Evolutionary conservation across 2,797 vertebrate genomes (phyloP), one percentile per base, ranked within the genome.

Genomic region (Smutsia temminckii): DNA sequence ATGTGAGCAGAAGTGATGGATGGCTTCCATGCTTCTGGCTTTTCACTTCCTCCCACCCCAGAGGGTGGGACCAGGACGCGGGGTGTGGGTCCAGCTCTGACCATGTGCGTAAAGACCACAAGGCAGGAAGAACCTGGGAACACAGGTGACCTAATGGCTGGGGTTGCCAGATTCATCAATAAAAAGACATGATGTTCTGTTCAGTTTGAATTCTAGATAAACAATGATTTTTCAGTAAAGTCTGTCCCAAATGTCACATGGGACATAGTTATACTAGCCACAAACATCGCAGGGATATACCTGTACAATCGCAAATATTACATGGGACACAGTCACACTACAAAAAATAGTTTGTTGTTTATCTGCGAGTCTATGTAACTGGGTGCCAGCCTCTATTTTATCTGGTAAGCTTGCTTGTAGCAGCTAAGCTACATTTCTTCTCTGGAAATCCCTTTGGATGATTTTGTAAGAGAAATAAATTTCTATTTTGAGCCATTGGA

Each of bases 301-400:
- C 53, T 51, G 13, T 59, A 42, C 32, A 66, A 51, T 68, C 75
- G 78, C 42, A 89, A 55, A 46, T 77, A 66, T 83, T 91, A 86
- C 23, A 46, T 3, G 37, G 27, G 18, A 84, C 59, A 46, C 1
- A 63, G 42, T 66, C 71, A 63, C 2, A 34, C 32, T 75, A 57
- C 87, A 91, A 86, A 77, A 93, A 88, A 72, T 17, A 92, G 37
- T 18, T 46, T n/a, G 18, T 37, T 80, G 17, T 85, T 88, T 74
- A 91, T 40, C 64, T 87, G 16, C n/a, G 87, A 49, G 53, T 95
- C 37, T 40, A 93, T 51, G 61, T 77, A 96, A 92, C 42, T 16
- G 16, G 32, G 7, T 53, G 6, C 61, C 61, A 85, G 27, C 72
- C 32, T 81, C 9, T 63, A 85, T 91, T 95, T 91, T 88, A 55